phyloP scores from a whole-genome alignment of 2,113 vertebrate species.

The Sciurus niger region DNA sequence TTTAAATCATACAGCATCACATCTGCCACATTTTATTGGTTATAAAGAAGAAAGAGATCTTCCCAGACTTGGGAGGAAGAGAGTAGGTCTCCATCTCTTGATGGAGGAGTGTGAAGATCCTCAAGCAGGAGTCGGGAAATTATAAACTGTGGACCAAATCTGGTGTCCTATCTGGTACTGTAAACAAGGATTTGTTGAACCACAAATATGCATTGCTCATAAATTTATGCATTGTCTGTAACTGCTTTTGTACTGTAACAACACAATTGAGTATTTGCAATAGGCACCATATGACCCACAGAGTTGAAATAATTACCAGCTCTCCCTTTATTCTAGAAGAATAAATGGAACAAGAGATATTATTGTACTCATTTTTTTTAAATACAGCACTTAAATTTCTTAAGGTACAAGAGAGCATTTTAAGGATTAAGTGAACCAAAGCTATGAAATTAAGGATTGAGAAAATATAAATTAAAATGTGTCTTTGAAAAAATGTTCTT shows the following conservation, averaged over 20 bases:
- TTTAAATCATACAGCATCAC: not conserved
- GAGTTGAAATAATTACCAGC: not conserved
- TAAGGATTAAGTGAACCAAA: not conserved
- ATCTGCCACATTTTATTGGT: not conserved
- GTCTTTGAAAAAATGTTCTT: constrained; percentile 21
- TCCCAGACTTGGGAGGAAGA: not conserved
- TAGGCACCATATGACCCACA: not conserved
- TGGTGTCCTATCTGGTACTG: not conserved
- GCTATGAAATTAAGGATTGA: not conserved
- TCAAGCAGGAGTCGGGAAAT: not conserved
- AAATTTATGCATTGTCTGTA: not conserved
- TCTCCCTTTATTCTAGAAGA: not conserved
- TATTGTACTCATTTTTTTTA: not conserved
- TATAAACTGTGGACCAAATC: not conserved
- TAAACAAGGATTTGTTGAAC: not conserved
- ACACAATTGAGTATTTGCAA: not conserved
- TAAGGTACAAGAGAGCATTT: not conserved
- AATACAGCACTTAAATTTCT: not conserved
- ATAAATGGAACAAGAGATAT: not conserved
- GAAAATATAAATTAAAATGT: not conserved
- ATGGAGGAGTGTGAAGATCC: not conserved
- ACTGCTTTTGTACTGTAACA: not conserved
- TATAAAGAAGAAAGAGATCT: not conserved
- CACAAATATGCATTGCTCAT: not conserved
- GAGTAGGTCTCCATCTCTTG: not conserved